phyloP scores from a whole-genome alignment of 2,113 vertebrate genomes.

The Chrysemys picta region DNA sequence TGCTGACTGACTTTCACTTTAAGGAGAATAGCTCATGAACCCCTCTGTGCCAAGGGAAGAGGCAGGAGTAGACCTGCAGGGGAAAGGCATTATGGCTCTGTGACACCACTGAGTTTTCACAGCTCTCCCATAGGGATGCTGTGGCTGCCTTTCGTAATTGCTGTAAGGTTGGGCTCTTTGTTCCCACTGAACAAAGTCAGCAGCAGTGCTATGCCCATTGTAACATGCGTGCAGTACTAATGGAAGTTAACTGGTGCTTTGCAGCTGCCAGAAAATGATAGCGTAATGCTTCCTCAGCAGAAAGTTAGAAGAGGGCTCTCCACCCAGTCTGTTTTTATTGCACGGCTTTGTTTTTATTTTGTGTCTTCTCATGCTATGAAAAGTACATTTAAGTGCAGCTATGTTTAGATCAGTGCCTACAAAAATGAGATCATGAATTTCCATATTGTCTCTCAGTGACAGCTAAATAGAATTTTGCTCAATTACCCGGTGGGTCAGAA shows the following conservation, averaged over 20 bases:
- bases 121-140: neutral
- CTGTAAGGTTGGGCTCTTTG: neutral
- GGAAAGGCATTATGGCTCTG: neutral
- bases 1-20: neutral
- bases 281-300: neutral
- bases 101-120: neutral
- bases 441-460: neutral
- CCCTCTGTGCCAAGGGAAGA: neutral
- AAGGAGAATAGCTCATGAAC: neutral
- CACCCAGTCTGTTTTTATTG: neutral
- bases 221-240: neutral
- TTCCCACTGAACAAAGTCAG: neutral
- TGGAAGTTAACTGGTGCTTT: neutral
- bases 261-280: neutral
- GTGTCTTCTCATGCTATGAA: neutral
- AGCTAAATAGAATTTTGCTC: neutral
- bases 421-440: neutral
- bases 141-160: neutral
- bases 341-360: neutral
- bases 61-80: neutral
- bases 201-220: neutral
- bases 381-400: neutral
- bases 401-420: neutral
- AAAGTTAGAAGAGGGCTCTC: neutral
- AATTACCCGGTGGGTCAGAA: neutral